Evolutionary conservation across 2,113 vertebrate species (phyloP).

Genomic region (Atlantisia rogersi): DNA sequence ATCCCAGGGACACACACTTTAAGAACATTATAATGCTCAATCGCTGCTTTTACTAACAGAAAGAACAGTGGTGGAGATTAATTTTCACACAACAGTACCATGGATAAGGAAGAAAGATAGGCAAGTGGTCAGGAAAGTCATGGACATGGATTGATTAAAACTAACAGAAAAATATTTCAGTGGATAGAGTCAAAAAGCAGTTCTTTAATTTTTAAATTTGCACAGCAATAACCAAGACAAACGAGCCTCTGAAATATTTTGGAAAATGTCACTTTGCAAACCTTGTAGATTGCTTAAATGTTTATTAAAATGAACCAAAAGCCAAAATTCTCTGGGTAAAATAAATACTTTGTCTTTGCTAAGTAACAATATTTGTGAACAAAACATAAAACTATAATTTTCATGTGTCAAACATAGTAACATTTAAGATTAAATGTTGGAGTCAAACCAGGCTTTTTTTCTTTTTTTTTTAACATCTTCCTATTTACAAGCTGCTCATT

Average conservation of each 20-base stretch:
- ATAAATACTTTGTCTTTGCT: conserved; percentile 65
- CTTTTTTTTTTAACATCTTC: neutral
- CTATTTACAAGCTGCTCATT: conserved; percentile 64
- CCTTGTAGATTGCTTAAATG: conserved; percentile 57
- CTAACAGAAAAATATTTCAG: conserved; percentile 20
- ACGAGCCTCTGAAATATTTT: conserved; percentile 12
- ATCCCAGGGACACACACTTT: neutral
- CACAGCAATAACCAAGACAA: neutral
- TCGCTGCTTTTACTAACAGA: neutral
- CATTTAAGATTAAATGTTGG: conserved; percentile 47
- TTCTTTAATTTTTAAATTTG: conserved; percentile 46
- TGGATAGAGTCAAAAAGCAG: neutral
- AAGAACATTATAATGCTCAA: neutral
- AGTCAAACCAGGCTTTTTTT: conserved; percentile 23
- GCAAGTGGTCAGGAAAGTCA: neutral
- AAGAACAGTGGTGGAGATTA: neutral
- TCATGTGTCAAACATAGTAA: conserved; percentile 59
- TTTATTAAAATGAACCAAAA: conserved; percentile 75
- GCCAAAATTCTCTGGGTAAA: conserved; percentile 59
- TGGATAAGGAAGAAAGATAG: neutral
- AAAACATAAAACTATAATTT: conserved; percentile 66
- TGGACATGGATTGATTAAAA: neutral
- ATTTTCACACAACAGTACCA: neutral
- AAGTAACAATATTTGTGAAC: conserved; percentile 67
- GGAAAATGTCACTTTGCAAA: conserved; percentile 57